phyloP scores from a whole-genome alignment of 2,113 vertebrate genomes.

The Scomber colias region DNA sequence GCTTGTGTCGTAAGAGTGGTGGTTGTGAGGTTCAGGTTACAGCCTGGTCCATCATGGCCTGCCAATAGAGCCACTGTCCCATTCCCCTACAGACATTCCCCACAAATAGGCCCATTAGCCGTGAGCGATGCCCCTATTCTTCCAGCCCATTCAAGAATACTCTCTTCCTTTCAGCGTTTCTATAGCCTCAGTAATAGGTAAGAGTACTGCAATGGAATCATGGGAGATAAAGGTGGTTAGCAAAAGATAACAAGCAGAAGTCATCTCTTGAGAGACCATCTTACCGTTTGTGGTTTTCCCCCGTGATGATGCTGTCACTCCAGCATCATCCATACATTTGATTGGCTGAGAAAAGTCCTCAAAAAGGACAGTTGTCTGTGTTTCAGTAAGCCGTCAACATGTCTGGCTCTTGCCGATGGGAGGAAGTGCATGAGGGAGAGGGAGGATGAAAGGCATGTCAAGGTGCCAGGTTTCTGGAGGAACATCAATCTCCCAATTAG shows the following conservation, averaged over 20 bases:
- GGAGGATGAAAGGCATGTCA: slow-evolving; percentile 79
- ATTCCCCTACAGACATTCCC: slow-evolving; percentile 59
- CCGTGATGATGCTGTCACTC: slow-evolving; percentile 13
- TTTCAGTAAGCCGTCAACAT: slow-evolving; percentile 78
- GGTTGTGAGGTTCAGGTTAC: slow-evolving; percentile 79
- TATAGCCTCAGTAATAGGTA: slow-evolving; percentile 29
- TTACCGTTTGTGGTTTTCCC: slow-evolving; percentile 14
- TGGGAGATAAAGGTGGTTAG: slow-evolving; percentile 43
- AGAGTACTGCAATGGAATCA: slow-evolving; percentile 5
- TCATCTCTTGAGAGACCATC: slow-evolving; percentile 22
- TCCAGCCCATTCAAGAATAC: slow-evolving; percentile 56
- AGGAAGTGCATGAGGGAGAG: slow-evolving; percentile 75
- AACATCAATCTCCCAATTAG: slow-evolving; percentile 85
- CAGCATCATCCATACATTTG: slow-evolving; percentile 48
- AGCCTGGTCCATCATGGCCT: slow-evolving; percentile 72
- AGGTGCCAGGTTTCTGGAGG: slow-evolving; percentile 82
- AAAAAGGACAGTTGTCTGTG: slow-evolving; percentile 74
- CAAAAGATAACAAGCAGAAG: slow-evolving; percentile 19
- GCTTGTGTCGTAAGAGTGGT: slow-evolving; percentile 82
- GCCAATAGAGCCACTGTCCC: slow-evolving; percentile 54
- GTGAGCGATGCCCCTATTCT: slow-evolving; percentile 61
- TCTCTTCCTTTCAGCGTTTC: slow-evolving; percentile 47
- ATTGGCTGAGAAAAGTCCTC: slow-evolving; percentile 49
- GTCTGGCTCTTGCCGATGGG: slow-evolving; percentile 74
- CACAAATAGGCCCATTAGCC: slow-evolving; percentile 75